Conservation (phyloP, 92 coral and sea anemone species). For the Zoanthus solanderi region DNA sequence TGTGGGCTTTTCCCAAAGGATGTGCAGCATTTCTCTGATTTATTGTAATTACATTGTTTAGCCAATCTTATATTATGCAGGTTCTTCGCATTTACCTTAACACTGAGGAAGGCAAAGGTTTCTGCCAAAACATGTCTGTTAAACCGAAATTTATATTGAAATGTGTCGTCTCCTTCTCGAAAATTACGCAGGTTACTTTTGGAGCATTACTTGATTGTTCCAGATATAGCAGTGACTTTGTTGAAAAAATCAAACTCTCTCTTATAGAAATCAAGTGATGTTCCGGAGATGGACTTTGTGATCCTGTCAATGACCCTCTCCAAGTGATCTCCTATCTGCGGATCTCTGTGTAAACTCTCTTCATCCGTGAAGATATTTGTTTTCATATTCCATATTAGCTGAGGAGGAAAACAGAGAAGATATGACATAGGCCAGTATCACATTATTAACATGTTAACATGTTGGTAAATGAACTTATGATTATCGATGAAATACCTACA, state of each 20-base stretch:
- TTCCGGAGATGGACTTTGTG: slow-evolving; percentile 84
- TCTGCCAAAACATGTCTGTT: too few species aligned
- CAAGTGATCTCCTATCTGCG: slow-evolving; percentile 86
- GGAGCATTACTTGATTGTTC: slow-evolving; percentile 85
- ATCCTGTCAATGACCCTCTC: slow-evolving; percentile 87
- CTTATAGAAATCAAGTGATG: slow-evolving; percentile 90
- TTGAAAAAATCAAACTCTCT: slow-evolving; percentile 96
- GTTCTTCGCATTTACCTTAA: too few species aligned
- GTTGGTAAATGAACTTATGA: too few species aligned
- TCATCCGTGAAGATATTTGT: slow-evolving; percentile 96
- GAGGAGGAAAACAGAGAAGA: background rate
- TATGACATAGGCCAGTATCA: background rate
- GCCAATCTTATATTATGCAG: too few species aligned
- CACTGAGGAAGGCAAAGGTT: too few species aligned
- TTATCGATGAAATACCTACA: too few species aligned
- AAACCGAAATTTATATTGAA: background rate
- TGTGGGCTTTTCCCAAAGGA: too few species aligned
- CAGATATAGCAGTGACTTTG: slow-evolving; percentile 96
- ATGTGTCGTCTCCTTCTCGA: too few species aligned
- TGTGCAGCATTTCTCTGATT: too few species aligned
- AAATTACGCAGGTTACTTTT: background rate
- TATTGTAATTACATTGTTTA: too few species aligned
- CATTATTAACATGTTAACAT: background rate
- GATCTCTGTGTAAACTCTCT: slow-evolving; percentile 86
- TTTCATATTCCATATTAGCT: slow-evolving; percentile 99